Conservation (phyloP, 2,888 invertebrate genomes). For the Pterobdella sp. region DNA sequence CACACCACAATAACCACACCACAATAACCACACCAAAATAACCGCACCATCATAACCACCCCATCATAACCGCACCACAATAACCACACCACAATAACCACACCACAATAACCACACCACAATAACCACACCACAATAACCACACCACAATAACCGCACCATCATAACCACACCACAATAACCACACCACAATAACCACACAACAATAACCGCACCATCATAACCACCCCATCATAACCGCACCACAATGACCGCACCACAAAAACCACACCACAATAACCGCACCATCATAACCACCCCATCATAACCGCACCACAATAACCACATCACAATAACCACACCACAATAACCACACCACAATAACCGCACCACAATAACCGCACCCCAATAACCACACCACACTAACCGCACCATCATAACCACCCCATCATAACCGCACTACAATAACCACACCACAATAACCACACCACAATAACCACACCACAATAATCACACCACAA, state of each 20-base stretch:
- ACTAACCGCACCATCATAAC: too few species aligned
- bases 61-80: too few species aligned
- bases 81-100: not conserved
- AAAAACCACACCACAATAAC: too few species aligned
- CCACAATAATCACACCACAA: too few species aligned
- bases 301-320: not conserved
- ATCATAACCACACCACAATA: not conserved
- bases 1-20: too few species aligned
- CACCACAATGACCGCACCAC: not conserved
- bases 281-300: not conserved
- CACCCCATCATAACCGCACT: too few species aligned
- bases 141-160: not conserved
- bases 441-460: not conserved
- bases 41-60: not conserved
- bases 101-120: not conserved
- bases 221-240: not conserved
- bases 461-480: too few species aligned
- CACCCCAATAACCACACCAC: too few species aligned
- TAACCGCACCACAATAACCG: too few species aligned
- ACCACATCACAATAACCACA: not conserved
- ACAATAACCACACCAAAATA: too few species aligned
- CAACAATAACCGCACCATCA: not conserved
- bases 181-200: not conserved
- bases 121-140: not conserved
- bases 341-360: not conserved